Conservation (phyloP, 2,797 vertebrate genomes). For the Scomberomorus guttatus region DNA sequence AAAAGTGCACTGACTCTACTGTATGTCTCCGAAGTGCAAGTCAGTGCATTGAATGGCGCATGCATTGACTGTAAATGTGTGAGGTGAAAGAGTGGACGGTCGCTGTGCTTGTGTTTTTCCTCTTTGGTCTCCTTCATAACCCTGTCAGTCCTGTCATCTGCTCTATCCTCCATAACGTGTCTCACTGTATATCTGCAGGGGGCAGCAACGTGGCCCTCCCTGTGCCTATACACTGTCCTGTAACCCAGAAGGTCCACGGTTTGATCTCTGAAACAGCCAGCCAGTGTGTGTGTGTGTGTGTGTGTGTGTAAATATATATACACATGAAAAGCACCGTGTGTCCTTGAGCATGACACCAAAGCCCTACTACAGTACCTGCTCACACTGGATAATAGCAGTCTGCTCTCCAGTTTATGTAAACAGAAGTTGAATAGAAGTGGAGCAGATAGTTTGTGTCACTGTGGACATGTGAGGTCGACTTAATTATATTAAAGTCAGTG, state of each 20-base stretch:
- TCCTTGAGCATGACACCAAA: slow-evolving; percentile 71
- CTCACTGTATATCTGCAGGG: slow-evolving; percentile 75
- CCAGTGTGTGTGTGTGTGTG: neutral
- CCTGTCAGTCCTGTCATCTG: slow-evolving; percentile 43
- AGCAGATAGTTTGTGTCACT: slow-evolving; percentile 34
- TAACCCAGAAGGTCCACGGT: slow-evolving; percentile 43
- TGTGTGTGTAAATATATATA: slow-evolving; percentile 13
- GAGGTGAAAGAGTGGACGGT: slow-evolving; percentile 12
- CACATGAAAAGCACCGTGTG: slow-evolving; percentile 25
- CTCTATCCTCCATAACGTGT: slow-evolving; percentile 42
- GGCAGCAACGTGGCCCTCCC: slow-evolving; percentile 73
- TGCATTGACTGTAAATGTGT: slow-evolving; percentile 22
- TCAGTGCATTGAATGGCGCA: neutral
- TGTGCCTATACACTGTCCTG: slow-evolving; percentile 44
- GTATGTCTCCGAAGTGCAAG: slow-evolving; percentile 18
- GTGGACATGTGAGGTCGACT: slow-evolving; percentile 47
- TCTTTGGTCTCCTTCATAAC: slow-evolving; percentile 21
- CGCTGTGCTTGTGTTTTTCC: slow-evolving; percentile 14
- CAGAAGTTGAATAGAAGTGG: slow-evolving; percentile 43
- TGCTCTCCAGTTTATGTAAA: slow-evolving; percentile 55
- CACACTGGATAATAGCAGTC: slow-evolving; percentile 34
- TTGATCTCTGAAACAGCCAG: slow-evolving; percentile 45
- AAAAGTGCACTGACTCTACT: slow-evolving; percentile 41
- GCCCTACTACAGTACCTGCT: slow-evolving; percentile 42
- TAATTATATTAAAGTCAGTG: slow-evolving; percentile 32